Base-by-base conservation (phyloP, 2,888 invertebrate genomes). In the Mesochorus sp. region DNA sequence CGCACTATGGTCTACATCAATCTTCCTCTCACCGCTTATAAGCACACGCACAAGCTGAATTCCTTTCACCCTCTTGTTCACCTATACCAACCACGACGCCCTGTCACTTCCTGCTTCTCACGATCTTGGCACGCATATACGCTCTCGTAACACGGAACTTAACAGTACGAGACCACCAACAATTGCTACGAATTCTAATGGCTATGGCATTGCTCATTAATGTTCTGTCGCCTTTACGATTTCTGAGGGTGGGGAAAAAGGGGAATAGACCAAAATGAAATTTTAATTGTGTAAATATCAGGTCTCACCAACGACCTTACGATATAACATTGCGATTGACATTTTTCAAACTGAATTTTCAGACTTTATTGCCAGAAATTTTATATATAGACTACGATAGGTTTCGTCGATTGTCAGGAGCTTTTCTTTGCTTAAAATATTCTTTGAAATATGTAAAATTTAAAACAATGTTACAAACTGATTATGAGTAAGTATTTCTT, bases 1-100 rank as follows among this genome's bases (percentile, higher is more conserved):
- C 47, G 49, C 19, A 28, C 34, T 6, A 61, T n/a, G 59, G 44
- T 49, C 55, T 44, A 49, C 64, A 73, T 73, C 72, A 64, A 73
- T 64, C 64, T 64, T 64, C 39, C 53, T 62, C 49, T 34, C 26
- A 24, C 21, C 44, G 47, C 55, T 24, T 39, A 66, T n/a, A 66
- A 5, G 12, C 14, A 2, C 39, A n/a, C 8, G 39, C 44, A 8
- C 6, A 31, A 12, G 14, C 14, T 3, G 28, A n/a, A 53, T 53
- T 53, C 39, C 28, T 51, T 26, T 28, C 26, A n/a, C 51, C 51
- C 51, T 39, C 26, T 39, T 39, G 39, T 14, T n/a, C 39, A n/a
- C 12, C 31, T 28, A 21, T 39, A n/a, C 49, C 53, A 10, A 8
- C 17, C 26, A 1, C 12, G 26, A 51, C 47, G 37, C 8, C 17